Percentiles rank a stretch among this genome's conserved stretches.
These are phyloP conservation scores for Cephonodes hylas DNA, from an alignment of 2,888 invertebrate genomes.

Conservation along the genomic window DNA sequence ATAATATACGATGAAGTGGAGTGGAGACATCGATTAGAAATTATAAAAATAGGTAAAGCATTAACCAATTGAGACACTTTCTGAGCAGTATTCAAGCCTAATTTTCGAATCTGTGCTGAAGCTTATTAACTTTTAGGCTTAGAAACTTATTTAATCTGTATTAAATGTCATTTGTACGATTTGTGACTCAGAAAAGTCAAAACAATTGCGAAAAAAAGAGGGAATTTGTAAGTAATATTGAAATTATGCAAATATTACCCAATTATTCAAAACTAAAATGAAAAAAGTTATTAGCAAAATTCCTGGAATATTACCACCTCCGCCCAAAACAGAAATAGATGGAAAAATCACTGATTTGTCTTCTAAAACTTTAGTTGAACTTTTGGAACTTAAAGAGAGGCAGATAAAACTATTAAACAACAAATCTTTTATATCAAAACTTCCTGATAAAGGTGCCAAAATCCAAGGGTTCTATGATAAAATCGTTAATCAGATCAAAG, in stretches of 20 bases:
- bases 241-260: not conserved
- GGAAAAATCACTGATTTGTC: constrained; percentile 77
- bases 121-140: too few relatives aligned
- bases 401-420: constrained; percentile 79
- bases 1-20: too few relatives aligned
- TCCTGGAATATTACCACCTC: constrained; percentile 69
- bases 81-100: too few relatives aligned
- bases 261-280: constrained; percentile 36
- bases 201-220: not conserved
- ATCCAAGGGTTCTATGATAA: constrained; percentile 72
- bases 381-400: constrained; percentile 77
- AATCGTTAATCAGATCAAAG: constrained; percentile 69
- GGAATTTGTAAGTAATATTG: not conserved
- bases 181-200: not conserved
- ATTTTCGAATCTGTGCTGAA: too few relatives aligned
- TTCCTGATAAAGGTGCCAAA: constrained; percentile 82
- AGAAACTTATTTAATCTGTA: too few relatives aligned
- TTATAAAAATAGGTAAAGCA: too few relatives aligned
- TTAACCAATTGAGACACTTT: too few relatives aligned
- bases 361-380: constrained; percentile 67
- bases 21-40: too few relatives aligned
- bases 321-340: constrained; percentile 73
- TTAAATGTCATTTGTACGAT: too few relatives aligned
- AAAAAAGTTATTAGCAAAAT: constrained; percentile 64
- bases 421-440: constrained; percentile 75